Evolutionary conservation across 2,113 vertebrate species (phyloP), one percentile per base, ranked within the genome.

Genomic region (Otus sunia): DNA sequence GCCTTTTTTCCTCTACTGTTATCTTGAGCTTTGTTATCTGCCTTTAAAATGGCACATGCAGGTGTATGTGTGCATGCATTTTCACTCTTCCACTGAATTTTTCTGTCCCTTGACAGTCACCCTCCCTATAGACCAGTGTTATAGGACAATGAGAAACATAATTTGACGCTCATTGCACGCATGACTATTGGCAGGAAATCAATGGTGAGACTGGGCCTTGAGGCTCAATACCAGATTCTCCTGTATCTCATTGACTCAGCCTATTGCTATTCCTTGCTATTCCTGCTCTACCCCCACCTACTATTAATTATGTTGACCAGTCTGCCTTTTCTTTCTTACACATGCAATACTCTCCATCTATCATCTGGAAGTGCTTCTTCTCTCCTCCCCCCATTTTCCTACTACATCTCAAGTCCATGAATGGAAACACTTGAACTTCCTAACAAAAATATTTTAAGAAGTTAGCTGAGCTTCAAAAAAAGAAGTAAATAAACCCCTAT

Each of bases 11-110:
- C 6, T 26, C 10, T 3, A 53, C 9, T 37, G 15, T 27, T 68
- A n/a, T 2, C 32, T 12, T 15, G 27, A 81, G 9, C 32, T 68
- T 72, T 60, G 59, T 18, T 47, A 73, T 9, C 18, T 39, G 30
- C 45, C 16, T 47, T 55, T 77, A 12, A 60, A 68, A 50, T 3
- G 3, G 25, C 27, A 34, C 13, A 10, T 3, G 9, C 3, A 16
- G 2, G 12, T 6, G 13, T 26, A n/a, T 6, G 22, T 12, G 2
- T 8, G 5, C 4, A 12, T 1, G 1, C 18, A 59, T n/a, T 39
- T 60, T 32, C 15, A 1, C 30, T n/a, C 59, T 56, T 69, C 27
- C 16, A 2, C 45, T 47, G 17, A 85, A 15, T 17, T 26, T 21
- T 34, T 62, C 37, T 16, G 6, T 36, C 27, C 52, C 27, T 36